These are phyloP conservation scores for Andrena praecox DNA, from an alignment of 2,888 invertebrate species.

Conservation along the genomic window DNA sequence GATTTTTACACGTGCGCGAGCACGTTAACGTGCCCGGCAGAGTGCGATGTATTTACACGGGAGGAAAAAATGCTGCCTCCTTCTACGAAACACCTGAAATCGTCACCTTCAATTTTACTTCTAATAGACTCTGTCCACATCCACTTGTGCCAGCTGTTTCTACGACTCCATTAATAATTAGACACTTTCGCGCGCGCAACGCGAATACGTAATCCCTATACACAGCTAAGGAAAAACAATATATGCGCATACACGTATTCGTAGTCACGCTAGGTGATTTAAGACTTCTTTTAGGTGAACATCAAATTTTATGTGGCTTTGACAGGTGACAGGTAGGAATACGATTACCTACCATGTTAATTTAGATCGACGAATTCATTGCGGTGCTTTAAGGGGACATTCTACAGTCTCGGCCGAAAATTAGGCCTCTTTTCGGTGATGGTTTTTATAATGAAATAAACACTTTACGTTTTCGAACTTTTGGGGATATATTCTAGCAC, in stretches of 20 bases:
- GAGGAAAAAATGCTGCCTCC: background rate
- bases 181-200: conserved; percentile 28
- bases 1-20: conserved; percentile 8
- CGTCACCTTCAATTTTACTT: conserved; percentile 23
- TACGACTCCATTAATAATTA: conserved; percentile 21
- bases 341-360: too few species aligned
- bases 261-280: background rate
- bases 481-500: too few species aligned
- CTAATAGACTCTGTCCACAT: background rate
- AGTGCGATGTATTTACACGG: background rate
- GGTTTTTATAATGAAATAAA: too few species aligned
- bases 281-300: background rate
- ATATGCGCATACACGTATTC: background rate
- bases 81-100: conserved; percentile 33
- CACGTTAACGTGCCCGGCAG: background rate
- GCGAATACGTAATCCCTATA: conserved; percentile 6
- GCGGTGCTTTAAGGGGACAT: too few species aligned
- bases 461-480: too few species aligned
- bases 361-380: too few species aligned
- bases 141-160: conserved; percentile 20
- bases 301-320: too few species aligned
- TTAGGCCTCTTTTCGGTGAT: too few species aligned
- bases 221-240: background rate
- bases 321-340: too few species aligned
- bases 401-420: too few species aligned